Evolutionary conservation across 1,140 invertebrate genomes (phyloP), one percentile per base, ranked within the genome.

Genomic region (Lethocerus indicus): DNA sequence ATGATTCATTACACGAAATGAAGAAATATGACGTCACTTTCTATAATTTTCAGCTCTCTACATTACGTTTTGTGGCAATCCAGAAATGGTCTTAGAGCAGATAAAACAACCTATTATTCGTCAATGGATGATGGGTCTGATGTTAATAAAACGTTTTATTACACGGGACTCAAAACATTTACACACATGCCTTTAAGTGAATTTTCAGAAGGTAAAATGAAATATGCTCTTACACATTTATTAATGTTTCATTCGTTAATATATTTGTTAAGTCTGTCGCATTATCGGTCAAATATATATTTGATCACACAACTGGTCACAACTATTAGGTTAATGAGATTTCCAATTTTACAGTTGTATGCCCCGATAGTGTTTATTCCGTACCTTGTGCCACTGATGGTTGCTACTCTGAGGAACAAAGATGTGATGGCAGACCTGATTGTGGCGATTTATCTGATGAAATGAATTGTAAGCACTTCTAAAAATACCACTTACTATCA

Each of bases 371-470:
- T n/a, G n/a, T n/a, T n/a, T n/a, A n/a, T n/a, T n/a, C n/a, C n/a
- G n/a, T n/a, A n/a, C n/a, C 24, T 0, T 69, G 67, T 46, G 35
- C 59, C 5, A 57, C 53, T 13, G 59, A 57, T 12, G 60, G 63
- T 7, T 69, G 67, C 52, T 66, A 58, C 42, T 50, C 46, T 5
- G 47, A 35, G 5, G 40, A 58, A 2, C 57, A 67, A 49, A 56
- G 54, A 27, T 71, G 69, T 54, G 66, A 70, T 50, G 66, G 66
- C 3, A 49, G 53, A n/a, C 28, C 28, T 20, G 60, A 68, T 28
- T 71, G 69, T 54, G 39, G 50, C 1, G 68, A 70, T 56, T 59
- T 59, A 12, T 63, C 60, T 9, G 69, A 71, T 43, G 67, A 71
- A 59, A 54, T 58, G 14, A 59, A 61, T 37, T 71, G 69, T 70